These are phyloP conservation scores for Phengaris arion DNA, from an alignment of 2,888 invertebrate genomes.

Conservation along the genomic window DNA sequence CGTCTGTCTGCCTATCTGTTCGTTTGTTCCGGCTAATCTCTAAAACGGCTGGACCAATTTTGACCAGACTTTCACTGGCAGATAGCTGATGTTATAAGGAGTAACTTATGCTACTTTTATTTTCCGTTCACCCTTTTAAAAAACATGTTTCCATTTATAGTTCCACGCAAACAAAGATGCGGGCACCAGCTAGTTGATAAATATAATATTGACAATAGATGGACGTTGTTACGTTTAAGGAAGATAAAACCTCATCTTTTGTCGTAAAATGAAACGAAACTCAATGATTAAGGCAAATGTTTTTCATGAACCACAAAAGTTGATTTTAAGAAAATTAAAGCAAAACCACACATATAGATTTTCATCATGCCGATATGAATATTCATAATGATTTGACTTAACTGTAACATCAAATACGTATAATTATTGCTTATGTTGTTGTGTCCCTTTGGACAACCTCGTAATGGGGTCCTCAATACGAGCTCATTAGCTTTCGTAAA, in stretches of 20 bases:
- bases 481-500: neutral
- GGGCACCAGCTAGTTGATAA: too few species aligned
- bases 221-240: too few species aligned
- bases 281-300: neutral
- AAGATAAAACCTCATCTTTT: neutral
- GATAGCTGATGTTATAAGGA: too few species aligned
- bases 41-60: too few species aligned
- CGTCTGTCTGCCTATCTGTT: too few species aligned
- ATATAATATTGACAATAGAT: too few species aligned
- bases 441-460: neutral
- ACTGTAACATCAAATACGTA: neutral
- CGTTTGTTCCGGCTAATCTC: too few species aligned
- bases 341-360: neutral
- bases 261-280: neutral
- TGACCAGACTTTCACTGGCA: too few species aligned
- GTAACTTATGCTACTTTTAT: too few species aligned
- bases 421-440: neutral
- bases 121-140: too few species aligned
- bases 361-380: neutral
- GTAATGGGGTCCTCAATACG: neutral
- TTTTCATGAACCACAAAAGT: neutral
- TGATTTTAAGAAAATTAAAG: neutral
- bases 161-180: too few species aligned
- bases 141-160: too few species aligned
- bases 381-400: conserved; percentile 1